Percentiles rank a stretch among this genome's conserved stretches.
phyloP scores from a whole-genome alignment of 2,888 invertebrate genomes.

The Melinopterus prodromus region DNA sequence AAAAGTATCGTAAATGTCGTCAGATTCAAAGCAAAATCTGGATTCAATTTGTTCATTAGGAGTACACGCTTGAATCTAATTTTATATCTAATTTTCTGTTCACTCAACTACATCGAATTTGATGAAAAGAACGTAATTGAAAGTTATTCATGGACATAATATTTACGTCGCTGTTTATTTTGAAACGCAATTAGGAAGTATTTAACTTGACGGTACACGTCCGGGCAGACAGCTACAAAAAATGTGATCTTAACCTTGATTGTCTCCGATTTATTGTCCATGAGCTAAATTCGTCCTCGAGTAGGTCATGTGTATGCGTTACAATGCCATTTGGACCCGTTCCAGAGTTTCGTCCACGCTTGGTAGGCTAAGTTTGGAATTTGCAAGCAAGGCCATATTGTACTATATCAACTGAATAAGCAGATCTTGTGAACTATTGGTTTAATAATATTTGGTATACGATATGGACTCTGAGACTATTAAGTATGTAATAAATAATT shows the following conservation, averaged over 20 bases:
- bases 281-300: not conserved
- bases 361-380: not conserved
- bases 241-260: not conserved
- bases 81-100: no score
- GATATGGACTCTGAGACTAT: not conserved
- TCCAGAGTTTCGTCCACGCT: not conserved
- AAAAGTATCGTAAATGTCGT: no score
- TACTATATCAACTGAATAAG: not conserved
- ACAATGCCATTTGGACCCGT: not conserved
- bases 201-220: not conserved
- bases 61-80: no score
- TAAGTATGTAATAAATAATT: not conserved
- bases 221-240: not conserved
- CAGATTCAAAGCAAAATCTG: no score
- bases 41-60: no score
- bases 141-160: not conserved
- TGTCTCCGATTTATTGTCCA: not conserved
- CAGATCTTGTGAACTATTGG: not conserved
- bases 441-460: not conserved
- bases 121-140: not conserved
- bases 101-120: no score
- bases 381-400: not conserved
- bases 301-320: constrained; percentile 4
- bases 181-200: not conserved
- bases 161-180: no score